A percentile compares a stretch with the other conserved stretches of the same genome.
Conservation (phyloP, 2,888 invertebrate genomes). For the Cantharis nigra region DNA sequence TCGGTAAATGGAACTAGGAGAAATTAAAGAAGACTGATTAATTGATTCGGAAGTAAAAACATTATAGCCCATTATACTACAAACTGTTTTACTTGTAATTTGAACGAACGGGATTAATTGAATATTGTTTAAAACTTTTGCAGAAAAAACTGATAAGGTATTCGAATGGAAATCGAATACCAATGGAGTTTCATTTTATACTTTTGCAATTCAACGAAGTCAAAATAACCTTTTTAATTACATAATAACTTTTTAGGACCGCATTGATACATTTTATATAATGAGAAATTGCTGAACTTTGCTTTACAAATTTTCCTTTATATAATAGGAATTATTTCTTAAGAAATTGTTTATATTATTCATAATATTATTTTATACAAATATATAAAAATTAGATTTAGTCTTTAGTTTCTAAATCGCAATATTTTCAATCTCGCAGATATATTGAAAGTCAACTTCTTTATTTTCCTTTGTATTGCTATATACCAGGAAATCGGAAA, state of each 20-base stretch:
- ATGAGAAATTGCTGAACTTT: not conserved
- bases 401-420: not conserved
- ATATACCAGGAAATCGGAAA: not conserved
- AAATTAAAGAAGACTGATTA: conserved; percentile 39
- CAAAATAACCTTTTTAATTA: not conserved
- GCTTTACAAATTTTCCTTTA: not conserved
- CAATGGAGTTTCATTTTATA: conserved; percentile 11
- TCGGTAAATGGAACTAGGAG: conserved; percentile 32
- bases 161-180: conserved; percentile 22
- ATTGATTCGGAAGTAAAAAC: conserved; percentile 35
- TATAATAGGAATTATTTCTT: not conserved
- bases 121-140: conserved; percentile 30
- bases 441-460: not conserved
- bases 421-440: not conserved
- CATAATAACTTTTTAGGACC: not conserved
- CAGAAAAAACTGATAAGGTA: conserved; percentile 19
- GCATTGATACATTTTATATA: not conserved
- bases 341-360: not conserved
- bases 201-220: not conserved
- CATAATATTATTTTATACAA: not conserved
- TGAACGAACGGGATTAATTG: conserved; percentile 31
- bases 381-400: not conserved
- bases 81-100: conserved; percentile 32
- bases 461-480: not conserved
- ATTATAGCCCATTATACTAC: conserved; percentile 33